These are phyloP conservation scores for Sclerurus mexicanus DNA, from an alignment of 2,113 vertebrate genomes.

Conservation along the genomic window DNA sequence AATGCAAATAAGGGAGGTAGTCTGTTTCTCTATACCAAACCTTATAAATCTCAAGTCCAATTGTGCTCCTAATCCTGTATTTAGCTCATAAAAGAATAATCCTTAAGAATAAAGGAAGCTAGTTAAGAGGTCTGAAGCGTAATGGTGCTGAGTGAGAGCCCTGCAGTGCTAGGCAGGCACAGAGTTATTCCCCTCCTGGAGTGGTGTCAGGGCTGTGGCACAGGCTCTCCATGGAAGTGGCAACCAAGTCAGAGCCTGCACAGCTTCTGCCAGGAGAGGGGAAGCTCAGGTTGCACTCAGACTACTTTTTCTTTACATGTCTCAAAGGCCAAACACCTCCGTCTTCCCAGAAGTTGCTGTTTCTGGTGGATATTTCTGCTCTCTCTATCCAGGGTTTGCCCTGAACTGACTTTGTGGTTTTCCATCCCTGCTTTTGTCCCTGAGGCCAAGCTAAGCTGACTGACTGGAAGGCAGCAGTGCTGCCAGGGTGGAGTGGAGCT, in stretches of 20 bases:
- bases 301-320: neutral
- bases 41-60: neutral
- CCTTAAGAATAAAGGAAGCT: neutral
- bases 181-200: accelerated
- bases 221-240: accelerated
- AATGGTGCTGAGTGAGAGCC: neutral
- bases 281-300: neutral
- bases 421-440: neutral
- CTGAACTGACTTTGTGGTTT: neutral
- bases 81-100: neutral
- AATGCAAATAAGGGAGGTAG: neutral
- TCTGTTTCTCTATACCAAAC: neutral
- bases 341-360: neutral
- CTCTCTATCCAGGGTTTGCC: neutral
- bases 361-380: neutral
- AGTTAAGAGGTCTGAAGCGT: neutral
- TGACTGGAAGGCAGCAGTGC: neutral
- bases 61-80: neutral
- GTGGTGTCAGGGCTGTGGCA: neutral
- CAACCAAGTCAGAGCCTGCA: neutral
- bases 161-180: accelerated
- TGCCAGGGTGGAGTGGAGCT: neutral
- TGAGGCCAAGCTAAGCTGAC: neutral
- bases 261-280: neutral
- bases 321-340: neutral